Conservation (phyloP, 2,888 invertebrate species). For the Petrolisthes cinctipes region DNA sequence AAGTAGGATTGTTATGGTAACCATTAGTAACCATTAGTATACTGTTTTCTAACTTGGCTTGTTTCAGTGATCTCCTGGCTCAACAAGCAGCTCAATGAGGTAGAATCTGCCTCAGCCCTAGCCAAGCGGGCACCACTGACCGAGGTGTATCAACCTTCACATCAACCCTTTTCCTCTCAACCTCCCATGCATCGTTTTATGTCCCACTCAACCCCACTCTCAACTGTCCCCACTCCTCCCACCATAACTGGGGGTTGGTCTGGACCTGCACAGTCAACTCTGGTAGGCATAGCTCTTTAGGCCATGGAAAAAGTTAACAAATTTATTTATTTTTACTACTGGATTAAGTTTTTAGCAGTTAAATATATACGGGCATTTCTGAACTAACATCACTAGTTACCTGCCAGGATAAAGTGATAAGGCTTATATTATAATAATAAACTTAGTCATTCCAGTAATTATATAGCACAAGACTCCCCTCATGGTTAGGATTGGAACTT, state of each 20-base stretch:
- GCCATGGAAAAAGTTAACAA: neutral
- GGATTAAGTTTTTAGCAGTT: too few relatives aligned
- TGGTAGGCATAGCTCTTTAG: constrained; percentile 19
- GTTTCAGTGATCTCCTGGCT: constrained; percentile 51
- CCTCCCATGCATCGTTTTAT: constrained; percentile 5
- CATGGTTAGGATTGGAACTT: too few relatives aligned
- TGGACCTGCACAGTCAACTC: constrained; percentile 9
- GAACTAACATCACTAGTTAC: too few relatives aligned
- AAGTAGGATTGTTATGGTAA: neutral
- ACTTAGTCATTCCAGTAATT: too few relatives aligned
- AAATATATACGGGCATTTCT: too few relatives aligned
- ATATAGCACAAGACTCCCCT: too few relatives aligned
- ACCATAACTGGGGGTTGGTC: constrained; percentile 16
- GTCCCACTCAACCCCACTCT: constrained; percentile 48
- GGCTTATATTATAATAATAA: too few relatives aligned
- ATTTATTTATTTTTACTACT: neutral
- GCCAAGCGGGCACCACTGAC: constrained; percentile 54
- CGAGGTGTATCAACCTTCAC: constrained; percentile 48
- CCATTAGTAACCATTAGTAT: neutral
- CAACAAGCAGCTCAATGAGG: constrained; percentile 53
- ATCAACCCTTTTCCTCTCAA: neutral
- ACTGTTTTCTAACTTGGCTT: neutral
- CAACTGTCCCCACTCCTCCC: constrained; percentile 9
- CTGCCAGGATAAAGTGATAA: too few relatives aligned
- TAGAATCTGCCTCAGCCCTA: constrained; percentile 47